These are phyloP conservation scores for Coracopsis vasa DNA, from an alignment of 2,113 vertebrate genomes.

Conservation along the genomic window DNA sequence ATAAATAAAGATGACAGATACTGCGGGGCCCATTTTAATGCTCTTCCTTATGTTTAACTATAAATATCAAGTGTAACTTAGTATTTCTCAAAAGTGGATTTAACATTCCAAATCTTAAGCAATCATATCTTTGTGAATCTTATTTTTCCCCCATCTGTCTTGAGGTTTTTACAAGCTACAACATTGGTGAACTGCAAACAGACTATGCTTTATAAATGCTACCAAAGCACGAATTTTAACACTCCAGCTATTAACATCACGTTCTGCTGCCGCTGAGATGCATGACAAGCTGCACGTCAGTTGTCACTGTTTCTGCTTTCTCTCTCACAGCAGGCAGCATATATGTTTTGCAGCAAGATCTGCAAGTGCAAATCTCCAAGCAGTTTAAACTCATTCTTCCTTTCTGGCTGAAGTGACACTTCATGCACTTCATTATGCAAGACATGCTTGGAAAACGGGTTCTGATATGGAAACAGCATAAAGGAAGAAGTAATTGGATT, in stretches of 20 bases:
- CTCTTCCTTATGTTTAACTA: not conserved
- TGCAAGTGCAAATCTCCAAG: not conserved
- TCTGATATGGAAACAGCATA: not conserved
- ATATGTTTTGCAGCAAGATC: not conserved
- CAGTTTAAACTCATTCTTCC: not conserved
- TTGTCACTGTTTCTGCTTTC: not conserved
- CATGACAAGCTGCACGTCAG: rapidly evolving
- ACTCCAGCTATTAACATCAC: not conserved
- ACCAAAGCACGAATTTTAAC: not conserved
- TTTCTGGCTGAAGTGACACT: not conserved
- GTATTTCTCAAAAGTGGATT: not conserved
- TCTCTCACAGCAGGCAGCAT: not conserved
- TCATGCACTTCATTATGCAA: not conserved
- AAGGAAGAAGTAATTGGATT: not conserved
- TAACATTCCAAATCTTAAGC: not conserved
- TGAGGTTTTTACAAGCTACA: not conserved
- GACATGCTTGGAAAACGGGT: not conserved
- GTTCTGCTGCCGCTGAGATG: not conserved
- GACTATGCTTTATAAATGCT: not conserved
- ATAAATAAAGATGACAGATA: not conserved
- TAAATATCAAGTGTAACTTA: not conserved
- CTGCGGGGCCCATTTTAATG: not conserved
- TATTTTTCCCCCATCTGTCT: not conserved
- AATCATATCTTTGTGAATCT: not conserved
- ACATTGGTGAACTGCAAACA: not conserved